phyloP scores from a whole-genome alignment of 2,888 invertebrate species.

The Anticlea derivata region DNA sequence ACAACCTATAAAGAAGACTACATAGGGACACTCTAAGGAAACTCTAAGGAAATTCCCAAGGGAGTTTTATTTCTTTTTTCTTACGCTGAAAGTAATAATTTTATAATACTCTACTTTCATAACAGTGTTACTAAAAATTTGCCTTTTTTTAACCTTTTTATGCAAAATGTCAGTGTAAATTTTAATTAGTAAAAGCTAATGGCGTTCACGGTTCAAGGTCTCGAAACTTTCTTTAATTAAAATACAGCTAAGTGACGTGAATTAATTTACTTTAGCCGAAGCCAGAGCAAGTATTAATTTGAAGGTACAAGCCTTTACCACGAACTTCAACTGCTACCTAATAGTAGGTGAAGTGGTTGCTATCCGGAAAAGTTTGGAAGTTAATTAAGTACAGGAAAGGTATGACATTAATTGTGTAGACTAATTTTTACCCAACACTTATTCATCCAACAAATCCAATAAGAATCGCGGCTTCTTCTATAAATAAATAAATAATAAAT shows the following conservation, averaged over 20 bases:
- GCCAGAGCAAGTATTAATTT: conserved; percentile 1
- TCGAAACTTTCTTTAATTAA: conserved; percentile 22
- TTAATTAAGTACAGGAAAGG: conserved; percentile 1
- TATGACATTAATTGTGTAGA: too few relatives aligned
- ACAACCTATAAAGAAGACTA: too few relatives aligned
- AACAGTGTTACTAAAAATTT: too few relatives aligned
- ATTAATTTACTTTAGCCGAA: conserved; percentile 19
- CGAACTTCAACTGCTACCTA: neutral
- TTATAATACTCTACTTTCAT: too few relatives aligned
- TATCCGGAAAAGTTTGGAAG: conserved; percentile 2
- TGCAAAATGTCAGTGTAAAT: neutral
- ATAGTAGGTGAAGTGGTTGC: neutral
- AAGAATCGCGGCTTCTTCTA: too few relatives aligned
- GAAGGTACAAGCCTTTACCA: neutral
- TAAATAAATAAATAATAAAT: too few relatives aligned
- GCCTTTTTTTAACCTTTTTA: neutral
- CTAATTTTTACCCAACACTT: too few relatives aligned
- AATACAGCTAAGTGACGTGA: conserved; percentile 15
- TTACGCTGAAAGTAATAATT: too few relatives aligned
- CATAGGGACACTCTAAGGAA: too few relatives aligned
- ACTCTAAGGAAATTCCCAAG: too few relatives aligned
- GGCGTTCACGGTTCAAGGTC: conserved; percentile 8
- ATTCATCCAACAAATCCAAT: too few relatives aligned
- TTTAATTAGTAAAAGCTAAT: conserved; percentile 16
- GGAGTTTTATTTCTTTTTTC: too few relatives aligned